These are phyloP conservation scores for Pleuronectes platessa DNA, from an alignment of 2,113 vertebrate genomes.

Conservation along the genomic window DNA sequence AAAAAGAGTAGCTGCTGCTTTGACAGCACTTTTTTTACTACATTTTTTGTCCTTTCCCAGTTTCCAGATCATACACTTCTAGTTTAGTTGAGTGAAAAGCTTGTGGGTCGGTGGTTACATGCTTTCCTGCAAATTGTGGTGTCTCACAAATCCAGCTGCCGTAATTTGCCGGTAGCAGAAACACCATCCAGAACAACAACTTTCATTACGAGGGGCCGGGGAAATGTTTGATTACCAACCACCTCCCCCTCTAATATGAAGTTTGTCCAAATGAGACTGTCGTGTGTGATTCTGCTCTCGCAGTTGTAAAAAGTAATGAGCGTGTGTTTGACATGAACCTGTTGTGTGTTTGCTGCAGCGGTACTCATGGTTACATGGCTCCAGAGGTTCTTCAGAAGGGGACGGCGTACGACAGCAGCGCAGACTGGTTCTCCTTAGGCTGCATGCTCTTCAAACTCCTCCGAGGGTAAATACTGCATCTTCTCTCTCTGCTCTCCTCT, in stretches of 20 bases:
- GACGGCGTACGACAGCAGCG: slow-evolving; percentile 96
- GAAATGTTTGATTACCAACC: not conserved
- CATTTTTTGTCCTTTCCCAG: too few relatives aligned
- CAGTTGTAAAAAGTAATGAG: not conserved
- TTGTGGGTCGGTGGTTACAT: not conserved
- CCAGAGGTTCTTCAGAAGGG: slow-evolving; percentile 98
- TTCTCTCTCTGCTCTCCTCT: not conserved
- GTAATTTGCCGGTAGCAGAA: not conserved
- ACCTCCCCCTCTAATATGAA: not conserved
- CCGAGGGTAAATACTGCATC: slow-evolving; percentile 86
- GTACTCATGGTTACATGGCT: slow-evolving; percentile 99
- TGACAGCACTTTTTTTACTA: too few relatives aligned
- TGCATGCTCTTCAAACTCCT: slow-evolving; percentile 99
- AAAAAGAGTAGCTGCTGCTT: too few relatives aligned
- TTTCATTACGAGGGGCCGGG: not conserved
- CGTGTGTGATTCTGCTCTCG: not conserved
- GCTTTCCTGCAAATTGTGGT: not conserved
- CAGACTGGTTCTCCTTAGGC: slow-evolving; percentile 98
- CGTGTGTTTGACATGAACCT: slow-evolving; percentile 1
- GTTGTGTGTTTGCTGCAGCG: slow-evolving; percentile 78
- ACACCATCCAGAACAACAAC: not conserved
- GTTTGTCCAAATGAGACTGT: not conserved
- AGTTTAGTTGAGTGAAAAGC: not conserved
- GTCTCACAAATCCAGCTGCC: not conserved
- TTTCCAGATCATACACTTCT: not conserved